Evolutionary conservation across 2,113 vertebrate species (phyloP).

Genomic region (Carassius carassius): DNA sequence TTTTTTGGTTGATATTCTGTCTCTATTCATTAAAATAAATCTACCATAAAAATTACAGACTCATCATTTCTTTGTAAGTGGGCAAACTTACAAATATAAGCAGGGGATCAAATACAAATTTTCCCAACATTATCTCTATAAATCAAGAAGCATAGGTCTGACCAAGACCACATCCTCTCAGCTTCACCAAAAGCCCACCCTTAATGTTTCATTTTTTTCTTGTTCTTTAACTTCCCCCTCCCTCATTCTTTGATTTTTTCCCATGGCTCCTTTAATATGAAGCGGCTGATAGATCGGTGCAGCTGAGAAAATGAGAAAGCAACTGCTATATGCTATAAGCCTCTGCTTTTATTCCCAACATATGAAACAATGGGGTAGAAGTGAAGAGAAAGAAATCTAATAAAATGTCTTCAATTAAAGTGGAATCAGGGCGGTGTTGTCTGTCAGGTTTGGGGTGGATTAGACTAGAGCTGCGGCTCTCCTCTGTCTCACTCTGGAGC

Average conservation of each 20-base stretch:
- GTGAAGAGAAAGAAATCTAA: conserved; percentile 43
- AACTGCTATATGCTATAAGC: conserved; percentile 52
- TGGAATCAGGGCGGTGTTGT: conserved; percentile 57
- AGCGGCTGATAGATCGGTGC: conserved; percentile 40
- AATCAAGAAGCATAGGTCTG: conserved; percentile 27
- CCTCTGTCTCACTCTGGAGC: conserved; percentile 11
- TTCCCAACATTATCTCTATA: background rate
- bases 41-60: no score
- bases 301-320: conserved; percentile 46
- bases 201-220: conserved; percentile 22
- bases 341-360: conserved; percentile 43
- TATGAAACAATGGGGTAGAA: conserved; percentile 48
- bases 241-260: conserved; percentile 19
- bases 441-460: conserved; percentile 58
- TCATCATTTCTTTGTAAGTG: no score
- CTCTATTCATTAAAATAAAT: no score
- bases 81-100: no score
- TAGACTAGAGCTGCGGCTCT: conserved; percentile 46
- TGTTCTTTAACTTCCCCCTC: conserved; percentile 7
- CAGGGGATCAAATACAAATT: no score
- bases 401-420: conserved; percentile 65
- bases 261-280: conserved; percentile 51
- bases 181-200: conserved; percentile 17
- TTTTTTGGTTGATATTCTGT: no score
- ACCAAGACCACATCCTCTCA: conserved; percentile 31